Percentiles rank a stretch among this genome's conserved stretches.
Conservation (phyloP, 2,113 vertebrate species). For the Felis catus region DNA sequence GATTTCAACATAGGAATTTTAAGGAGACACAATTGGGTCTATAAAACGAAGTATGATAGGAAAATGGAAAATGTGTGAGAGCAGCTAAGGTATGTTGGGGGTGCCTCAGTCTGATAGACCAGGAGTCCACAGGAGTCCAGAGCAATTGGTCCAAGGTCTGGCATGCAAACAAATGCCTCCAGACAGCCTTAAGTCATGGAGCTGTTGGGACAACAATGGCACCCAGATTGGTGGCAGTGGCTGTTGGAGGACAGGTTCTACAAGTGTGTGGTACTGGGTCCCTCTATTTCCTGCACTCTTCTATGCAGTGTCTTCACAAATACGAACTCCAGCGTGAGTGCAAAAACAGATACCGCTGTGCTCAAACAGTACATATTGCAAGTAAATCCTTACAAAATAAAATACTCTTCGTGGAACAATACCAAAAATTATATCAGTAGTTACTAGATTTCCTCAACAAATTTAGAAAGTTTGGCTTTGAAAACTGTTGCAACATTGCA, state of each 20-base stretch:
- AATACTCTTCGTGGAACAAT: background rate
- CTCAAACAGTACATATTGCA: background rate
- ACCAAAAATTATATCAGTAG: background rate
- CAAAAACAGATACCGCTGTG: background rate
- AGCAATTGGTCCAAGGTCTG: background rate
- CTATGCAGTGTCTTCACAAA: background rate
- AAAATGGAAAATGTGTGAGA: background rate
- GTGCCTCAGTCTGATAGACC: background rate
- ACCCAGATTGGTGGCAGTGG: too few relatives aligned
- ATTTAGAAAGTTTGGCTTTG: background rate
- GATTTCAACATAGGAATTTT: background rate
- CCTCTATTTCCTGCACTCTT: background rate
- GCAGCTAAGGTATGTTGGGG: background rate
- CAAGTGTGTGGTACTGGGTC: background rate
- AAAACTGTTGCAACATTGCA: background rate
- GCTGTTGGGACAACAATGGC: accelerated
- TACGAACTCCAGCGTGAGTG: background rate
- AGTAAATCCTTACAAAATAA: background rate
- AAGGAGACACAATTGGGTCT: background rate
- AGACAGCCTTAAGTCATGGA: background rate
- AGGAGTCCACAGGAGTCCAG: accelerated
- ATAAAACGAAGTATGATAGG: background rate
- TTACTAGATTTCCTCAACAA: background rate
- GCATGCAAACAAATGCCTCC: background rate
- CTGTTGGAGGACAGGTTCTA: background rate